Base-by-base conservation (phyloP, 2,888 invertebrate species). In the Octonoba sinensis region DNA sequence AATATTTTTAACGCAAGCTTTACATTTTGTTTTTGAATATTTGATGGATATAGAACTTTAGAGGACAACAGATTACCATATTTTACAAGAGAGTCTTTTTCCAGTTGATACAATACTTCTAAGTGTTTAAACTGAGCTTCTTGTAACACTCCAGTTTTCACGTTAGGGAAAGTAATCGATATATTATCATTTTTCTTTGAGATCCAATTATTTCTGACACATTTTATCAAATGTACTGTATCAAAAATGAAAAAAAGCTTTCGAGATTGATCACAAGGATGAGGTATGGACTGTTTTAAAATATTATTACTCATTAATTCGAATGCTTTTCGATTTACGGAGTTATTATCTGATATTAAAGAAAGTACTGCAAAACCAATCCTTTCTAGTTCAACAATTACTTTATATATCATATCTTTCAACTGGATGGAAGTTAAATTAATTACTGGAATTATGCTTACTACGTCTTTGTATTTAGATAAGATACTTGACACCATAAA, bases 401-500 rank as follows among this genome's bases (percentile, higher is more conserved):
- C 46, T 16, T 18, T 66, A 66, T 44, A 20, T 13, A 66, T 2
- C 66, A 66, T 66, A 20, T n/a, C 13, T 11, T 66, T 66, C 12
- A 66, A 36, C 2, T n/a, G n/a, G 16, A 2, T 1, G 22, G 66
- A 13, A 20, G n/a, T 66, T 16, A 66, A 20, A 18, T 24, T 47
- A 8, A 11, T 66, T 3, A 66, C 66, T 20, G 66, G 66, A 3
- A 66, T 15, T 3, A 66, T 66, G 22, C 66, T 20, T 24, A 62
- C 24, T 3, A 66, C 15, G 44, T 66, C 44, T 46, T 46, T 66
- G 44, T 47, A 66, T 1, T n/a, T 20, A 3, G 66, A 47, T 16
- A 66, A 66, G 44, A 66, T 18, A 12, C n/a, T n/a, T 3, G 66
- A 66, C 44, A 66, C 6, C 66, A 66, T 49, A 47, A 66, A 49